Evolutionary conservation across 2,797 vertebrate genomes (phyloP).

Genomic region (Orestias chungarensis): DNA sequence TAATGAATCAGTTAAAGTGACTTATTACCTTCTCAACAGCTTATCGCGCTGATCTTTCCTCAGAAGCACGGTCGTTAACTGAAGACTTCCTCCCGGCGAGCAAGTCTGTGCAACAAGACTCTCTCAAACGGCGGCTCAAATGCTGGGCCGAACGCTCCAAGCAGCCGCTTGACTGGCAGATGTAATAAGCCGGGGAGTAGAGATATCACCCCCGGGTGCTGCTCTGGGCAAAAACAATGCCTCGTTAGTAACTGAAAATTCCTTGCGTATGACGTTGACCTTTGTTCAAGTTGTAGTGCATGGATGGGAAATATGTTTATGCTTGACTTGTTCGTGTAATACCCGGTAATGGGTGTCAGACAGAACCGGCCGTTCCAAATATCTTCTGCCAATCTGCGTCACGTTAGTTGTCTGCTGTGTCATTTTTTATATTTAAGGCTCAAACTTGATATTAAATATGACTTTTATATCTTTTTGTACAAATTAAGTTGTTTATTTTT

Average conservation of each 20-base stretch:
- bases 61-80: constrained; percentile 45
- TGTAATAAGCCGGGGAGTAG: constrained; percentile 77
- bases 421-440: constrained; percentile 30
- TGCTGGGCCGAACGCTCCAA: constrained; percentile 63
- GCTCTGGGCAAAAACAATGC: constrained; percentile 61
- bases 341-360: constrained; percentile 74
- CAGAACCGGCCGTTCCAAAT: constrained; percentile 67
- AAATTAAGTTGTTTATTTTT: too few relatives aligned
- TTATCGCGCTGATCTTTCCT: constrained; percentile 63
- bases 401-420: constrained; percentile 6
- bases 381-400: constrained; percentile 62
- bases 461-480: not conserved
- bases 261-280: constrained; percentile 71
- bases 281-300: constrained; percentile 70
- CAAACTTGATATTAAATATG: not conserved
- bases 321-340: constrained; percentile 78
- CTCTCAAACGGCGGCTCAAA: constrained; percentile 50
- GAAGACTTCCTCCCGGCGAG: constrained; percentile 61
- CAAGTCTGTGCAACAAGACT: constrained; percentile 51
- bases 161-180: constrained; percentile 73
- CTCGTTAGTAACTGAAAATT: constrained; percentile 60
- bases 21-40: constrained; percentile 63
- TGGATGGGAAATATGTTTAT: constrained; percentile 75
- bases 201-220: constrained; percentile 75
- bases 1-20: constrained; percentile 63